These are phyloP conservation scores for Lasioglossum leucozonium DNA, from an alignment of 2,888 invertebrate genomes.

Conservation along the genomic window DNA sequence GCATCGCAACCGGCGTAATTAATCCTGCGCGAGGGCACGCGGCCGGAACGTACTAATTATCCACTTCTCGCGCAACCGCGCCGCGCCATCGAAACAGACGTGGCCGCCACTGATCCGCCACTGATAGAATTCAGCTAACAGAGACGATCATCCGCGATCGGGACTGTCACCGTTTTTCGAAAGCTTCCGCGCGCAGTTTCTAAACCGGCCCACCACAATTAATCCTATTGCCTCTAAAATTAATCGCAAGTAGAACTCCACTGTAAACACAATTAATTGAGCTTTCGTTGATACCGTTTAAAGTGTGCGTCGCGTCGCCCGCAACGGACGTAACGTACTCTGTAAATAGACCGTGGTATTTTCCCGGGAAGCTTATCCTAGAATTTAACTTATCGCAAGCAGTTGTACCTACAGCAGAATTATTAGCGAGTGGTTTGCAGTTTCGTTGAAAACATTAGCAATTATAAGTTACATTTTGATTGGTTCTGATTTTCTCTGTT, in stretches of 20 bases:
- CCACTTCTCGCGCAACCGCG: slow-evolving; percentile 67
- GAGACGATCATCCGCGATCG: background rate
- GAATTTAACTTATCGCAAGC: background rate
- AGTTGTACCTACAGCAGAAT: background rate
- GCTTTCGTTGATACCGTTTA: no score
- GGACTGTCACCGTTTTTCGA: background rate
- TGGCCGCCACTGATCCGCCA: slow-evolving; percentile 4
- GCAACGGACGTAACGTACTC: background rate
- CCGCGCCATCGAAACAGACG: slow-evolving; percentile 16
- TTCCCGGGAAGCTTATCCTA: background rate
- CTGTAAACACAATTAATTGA: no score
- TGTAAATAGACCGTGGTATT: background rate
- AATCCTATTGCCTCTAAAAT: no score
- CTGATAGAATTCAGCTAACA: background rate
- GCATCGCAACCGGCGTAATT: slow-evolving; percentile 70
- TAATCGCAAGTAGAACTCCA: no score
- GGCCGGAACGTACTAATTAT: slow-evolving; percentile 75
- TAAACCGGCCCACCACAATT: background rate
- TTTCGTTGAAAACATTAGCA: background rate
- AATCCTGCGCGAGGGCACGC: slow-evolving; percentile 72
- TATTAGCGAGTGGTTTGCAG: no score
- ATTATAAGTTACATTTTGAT: no score
- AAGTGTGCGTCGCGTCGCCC: no score
- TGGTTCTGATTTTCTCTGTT: no score
- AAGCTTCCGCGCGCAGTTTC: background rate